These are phyloP conservation scores for Chydorus sphaericus DNA, from an alignment of 2,888 invertebrate species.

Conservation along the genomic window DNA sequence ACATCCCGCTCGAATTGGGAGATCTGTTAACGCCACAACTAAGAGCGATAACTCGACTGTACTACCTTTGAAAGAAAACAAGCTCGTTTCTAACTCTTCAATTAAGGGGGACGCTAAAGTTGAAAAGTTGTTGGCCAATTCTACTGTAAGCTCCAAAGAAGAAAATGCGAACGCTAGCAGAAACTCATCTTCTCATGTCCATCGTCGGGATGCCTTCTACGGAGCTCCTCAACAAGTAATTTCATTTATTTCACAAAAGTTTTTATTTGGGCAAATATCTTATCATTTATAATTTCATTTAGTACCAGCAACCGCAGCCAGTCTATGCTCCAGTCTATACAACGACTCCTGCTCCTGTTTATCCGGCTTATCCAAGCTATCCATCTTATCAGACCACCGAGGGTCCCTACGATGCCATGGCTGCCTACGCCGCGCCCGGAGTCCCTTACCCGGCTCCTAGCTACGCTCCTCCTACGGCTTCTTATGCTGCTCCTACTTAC, in stretches of 20 bases:
- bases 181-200: not conserved
- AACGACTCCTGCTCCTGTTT: not conserved
- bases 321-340: not conserved
- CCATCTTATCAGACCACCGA: not conserved
- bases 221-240: not conserved
- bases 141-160: not conserved
- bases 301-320: too few species aligned
- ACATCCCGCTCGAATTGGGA: too few species aligned
- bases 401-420: not conserved
- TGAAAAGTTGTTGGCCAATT: too few species aligned
- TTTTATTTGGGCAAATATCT: too few species aligned
- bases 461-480: not conserved
- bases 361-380: not conserved
- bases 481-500: not conserved
- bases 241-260: not conserved
- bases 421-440: too few species aligned
- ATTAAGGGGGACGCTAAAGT: too few species aligned
- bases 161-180: not conserved
- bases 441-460: not conserved
- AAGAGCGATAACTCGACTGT: not conserved
- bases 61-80: not conserved
- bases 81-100: not conserved
- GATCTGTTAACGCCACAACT: too few species aligned
- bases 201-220: not conserved
- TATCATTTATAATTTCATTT: too few species aligned